A percentile compares a stretch with the other conserved stretches of the same genome.
Evolutionary conservation across 2,888 invertebrate genomes (phyloP).

Genomic region (Scrobipalpa costella): DNA sequence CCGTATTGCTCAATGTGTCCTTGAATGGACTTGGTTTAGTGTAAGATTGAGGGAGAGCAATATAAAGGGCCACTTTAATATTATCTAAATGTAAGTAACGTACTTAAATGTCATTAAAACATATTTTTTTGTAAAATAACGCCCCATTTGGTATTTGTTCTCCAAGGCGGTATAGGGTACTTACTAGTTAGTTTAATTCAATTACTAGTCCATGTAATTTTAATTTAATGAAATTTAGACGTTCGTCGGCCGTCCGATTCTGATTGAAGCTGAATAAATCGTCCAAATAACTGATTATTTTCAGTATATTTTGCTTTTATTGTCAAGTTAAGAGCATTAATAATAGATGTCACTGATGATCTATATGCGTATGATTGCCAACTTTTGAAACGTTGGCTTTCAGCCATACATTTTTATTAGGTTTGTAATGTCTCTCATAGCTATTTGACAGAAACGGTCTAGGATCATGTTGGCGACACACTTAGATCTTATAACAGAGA

Average conservation of each 20-base stretch:
- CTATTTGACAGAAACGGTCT: conserved; percentile 14
- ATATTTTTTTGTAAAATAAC: conserved; percentile 57
- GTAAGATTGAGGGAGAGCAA: conserved; percentile 72
- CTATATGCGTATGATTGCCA: not conserved
- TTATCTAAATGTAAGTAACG: conserved; percentile 56
- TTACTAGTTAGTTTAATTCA: conserved; percentile 80
- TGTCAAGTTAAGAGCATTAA: conserved; percentile 1
- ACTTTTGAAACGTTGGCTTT: conserved; percentile 16
- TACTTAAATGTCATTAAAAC: conserved; percentile 34
- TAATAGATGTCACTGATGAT: conserved; percentile 6
- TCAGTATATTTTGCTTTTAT: conserved; percentile 12
- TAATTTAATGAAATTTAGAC: conserved; percentile 71
- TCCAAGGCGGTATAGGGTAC: conserved; percentile 80
- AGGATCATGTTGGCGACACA: not conserved
- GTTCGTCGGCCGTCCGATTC: conserved; percentile 58
- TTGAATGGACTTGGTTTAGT: conserved; percentile 65
- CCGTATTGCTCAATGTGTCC: conserved; percentile 78
- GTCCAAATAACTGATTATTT: conserved; percentile 12
- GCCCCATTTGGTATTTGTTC: conserved; percentile 54
- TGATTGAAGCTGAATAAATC: conserved; percentile 19
- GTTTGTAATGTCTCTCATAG: conserved; percentile 3
- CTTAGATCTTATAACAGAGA: not conserved
- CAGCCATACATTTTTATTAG: conserved; percentile 10
- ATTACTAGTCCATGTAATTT: conserved; percentile 80
- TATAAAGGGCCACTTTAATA: conserved; percentile 62